Evolutionary conservation across 2,888 invertebrate species (phyloP), one percentile per base, ranked within the genome.

Genomic region (Colostygia pectinataria): DNA sequence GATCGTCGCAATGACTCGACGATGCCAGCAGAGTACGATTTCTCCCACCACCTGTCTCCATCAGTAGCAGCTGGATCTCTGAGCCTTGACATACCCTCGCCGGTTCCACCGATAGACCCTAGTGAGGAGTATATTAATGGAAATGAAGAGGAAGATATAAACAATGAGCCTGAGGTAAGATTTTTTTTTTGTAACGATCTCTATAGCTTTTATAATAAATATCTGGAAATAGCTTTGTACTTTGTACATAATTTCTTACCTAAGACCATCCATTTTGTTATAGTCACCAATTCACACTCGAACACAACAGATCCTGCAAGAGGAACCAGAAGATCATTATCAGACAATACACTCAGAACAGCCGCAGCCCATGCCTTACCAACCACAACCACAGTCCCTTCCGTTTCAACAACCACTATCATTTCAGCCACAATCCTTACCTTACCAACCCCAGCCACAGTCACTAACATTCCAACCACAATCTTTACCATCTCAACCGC

Each of bases 1-100:
- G 91, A 92, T 58, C 65, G 86, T 0, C 91, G 91, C 59, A 93
- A 94, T 66, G 93, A 93, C 66, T 92, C 92, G 4, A 92, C 91
- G 29, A 86, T 90, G 75, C 92, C 91, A 1, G 91, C 91, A 58
- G 80, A 88, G 48, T 87, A 89, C 56, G 90, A 90, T 58, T 90
- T 91, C 75, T 90, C 90, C 2, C 88, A 89, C 47, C 85, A 90
- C 40, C 74, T 90, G 27, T 87, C 90, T 0, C 90, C 87, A 1
- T 88, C 85, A 3, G 86, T 83, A 5, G 82, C 68, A 1, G 79
- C 84, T 9, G 87, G 87, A 0, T 71, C 78, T 1, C 74, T 83
- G 36, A 89, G 83, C 61, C 64, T 87, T 20, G 90, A 86, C 55
- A 83, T 86, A 49, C 85, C 90, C 0, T 90, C 91, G 0, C 91